phyloP scores from a whole-genome alignment of 2,113 vertebrate species.

The Columba janthina region DNA sequence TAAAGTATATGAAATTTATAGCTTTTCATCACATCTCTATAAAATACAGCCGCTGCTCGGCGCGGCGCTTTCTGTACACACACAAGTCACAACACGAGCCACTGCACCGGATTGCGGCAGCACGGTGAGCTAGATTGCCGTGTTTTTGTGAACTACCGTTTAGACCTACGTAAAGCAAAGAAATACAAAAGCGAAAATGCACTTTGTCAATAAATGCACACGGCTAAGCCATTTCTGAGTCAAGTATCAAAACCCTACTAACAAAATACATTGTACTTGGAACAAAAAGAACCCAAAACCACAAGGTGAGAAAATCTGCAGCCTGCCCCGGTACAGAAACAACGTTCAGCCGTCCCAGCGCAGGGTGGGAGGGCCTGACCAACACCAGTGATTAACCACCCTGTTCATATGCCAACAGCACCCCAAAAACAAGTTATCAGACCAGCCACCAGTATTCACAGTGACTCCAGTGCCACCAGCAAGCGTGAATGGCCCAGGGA shows the following conservation, averaged over 20 bases:
- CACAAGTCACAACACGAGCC: neutral
- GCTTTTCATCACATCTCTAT: constrained; percentile 52
- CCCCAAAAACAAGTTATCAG: neutral
- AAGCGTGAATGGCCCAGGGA: neutral
- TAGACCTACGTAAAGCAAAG: neutral
- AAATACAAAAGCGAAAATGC: constrained; percentile 27
- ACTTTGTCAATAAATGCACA: neutral
- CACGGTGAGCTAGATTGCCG: neutral
- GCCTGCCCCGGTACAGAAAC: neutral
- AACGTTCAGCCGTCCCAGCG: neutral
- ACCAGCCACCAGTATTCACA: neutral
- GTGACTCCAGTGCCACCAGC: neutral
- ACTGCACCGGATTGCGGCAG: constrained; percentile 10
- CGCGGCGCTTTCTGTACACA: constrained; percentile 58
- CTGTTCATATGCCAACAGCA: neutral
- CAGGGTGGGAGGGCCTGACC: neutral
- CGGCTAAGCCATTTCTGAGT: constrained; percentile 25
- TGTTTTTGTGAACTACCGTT: constrained; percentile 38
- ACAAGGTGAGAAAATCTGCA: neutral
- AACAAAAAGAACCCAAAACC: neutral
- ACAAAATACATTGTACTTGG: constrained; percentile 22
- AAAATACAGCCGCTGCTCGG: constrained; percentile 54
- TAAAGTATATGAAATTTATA: constrained; percentile 52
- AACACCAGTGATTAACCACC: neutral
- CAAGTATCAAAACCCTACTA: constrained; percentile 50